Conservation (phyloP, 2,797 vertebrate species). For the Valencia hispanica region DNA sequence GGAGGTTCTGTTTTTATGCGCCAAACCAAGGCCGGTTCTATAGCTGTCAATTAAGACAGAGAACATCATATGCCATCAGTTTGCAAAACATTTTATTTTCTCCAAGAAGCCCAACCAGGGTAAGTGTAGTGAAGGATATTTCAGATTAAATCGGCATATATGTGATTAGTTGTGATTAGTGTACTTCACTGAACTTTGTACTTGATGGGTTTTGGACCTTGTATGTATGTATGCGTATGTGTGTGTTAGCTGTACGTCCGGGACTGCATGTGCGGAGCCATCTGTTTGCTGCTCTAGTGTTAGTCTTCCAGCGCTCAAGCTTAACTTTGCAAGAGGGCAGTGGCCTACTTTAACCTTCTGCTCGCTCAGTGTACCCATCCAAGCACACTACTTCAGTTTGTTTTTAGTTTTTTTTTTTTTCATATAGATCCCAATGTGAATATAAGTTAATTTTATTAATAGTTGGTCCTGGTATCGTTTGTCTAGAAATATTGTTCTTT, state of each 20-base stretch:
- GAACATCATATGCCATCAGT: conserved; percentile 3
- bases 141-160: conserved; percentile 36
- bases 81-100: conserved; percentile 8
- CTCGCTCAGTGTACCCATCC: conserved; percentile 51
- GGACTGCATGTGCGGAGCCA: conserved; percentile 72
- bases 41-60: conserved; percentile 33
- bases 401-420: background rate
- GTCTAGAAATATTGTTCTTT: background rate
- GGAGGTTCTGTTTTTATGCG: conserved; percentile 12
- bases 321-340: conserved; percentile 74
- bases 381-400: conserved; percentile 32
- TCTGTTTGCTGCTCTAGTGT: conserved; percentile 78
- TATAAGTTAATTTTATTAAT: background rate
- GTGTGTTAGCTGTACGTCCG: conserved; percentile 36
- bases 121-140: conserved; percentile 13
- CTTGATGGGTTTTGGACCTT: conserved; percentile 47
- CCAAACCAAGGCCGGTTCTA: conserved; percentile 30
- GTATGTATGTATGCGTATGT: conserved; percentile 42
- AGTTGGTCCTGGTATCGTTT: background rate
- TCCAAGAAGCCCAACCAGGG: background rate
- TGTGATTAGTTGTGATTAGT: conserved; percentile 45
- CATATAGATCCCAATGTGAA: background rate
- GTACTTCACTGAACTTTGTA: conserved; percentile 43
- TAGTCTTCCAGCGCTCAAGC: conserved; percentile 73
- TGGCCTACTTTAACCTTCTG: conserved; percentile 82